Percentiles rank a stretch among this genome's conserved stretches.
phyloP scores from a whole-genome alignment of 53 echinoderm and acorn worm genomes.

The Temnopleurus reevesii region DNA sequence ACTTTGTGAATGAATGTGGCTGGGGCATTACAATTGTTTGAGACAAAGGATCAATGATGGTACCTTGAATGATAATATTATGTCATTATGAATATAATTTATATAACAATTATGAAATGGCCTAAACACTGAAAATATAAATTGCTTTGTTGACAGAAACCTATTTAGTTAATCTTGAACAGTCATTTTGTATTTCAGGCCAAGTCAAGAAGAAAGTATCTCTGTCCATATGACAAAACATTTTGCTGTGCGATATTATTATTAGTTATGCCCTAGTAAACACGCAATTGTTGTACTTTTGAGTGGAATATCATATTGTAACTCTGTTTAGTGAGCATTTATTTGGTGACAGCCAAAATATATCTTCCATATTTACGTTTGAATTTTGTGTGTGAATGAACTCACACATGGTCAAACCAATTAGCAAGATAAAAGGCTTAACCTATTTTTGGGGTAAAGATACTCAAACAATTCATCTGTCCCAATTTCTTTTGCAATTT shows the following conservation, averaged over 20 bases:
- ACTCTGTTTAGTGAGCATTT: neutral
- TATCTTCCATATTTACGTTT: neutral
- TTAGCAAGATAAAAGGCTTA: slow-evolving; percentile 18
- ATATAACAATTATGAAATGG: too few relatives aligned
- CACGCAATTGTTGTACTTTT: neutral
- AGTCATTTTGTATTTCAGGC: too few relatives aligned
- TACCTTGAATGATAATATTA: too few relatives aligned
- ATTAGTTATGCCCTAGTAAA: neutral
- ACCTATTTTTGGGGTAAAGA: neutral
- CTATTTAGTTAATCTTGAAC: too few relatives aligned
- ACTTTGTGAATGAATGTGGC: too few relatives aligned
- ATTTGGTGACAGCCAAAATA: neutral
- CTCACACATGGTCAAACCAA: neutral
- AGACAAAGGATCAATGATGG: too few relatives aligned
- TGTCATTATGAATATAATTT: too few relatives aligned
- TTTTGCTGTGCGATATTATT: neutral
- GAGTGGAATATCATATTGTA: neutral
- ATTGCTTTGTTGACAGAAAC: too few relatives aligned
- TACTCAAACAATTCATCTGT: neutral
- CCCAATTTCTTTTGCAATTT: slow-evolving; percentile 19
- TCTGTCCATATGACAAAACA: neutral
- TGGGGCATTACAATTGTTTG: too few relatives aligned
- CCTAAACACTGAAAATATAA: too few relatives aligned
- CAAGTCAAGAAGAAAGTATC: neutral
- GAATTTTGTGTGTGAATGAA: neutral